Percentiles rank a stretch among this genome's conserved stretches.
Evolutionary conservation across 2,113 vertebrate species (phyloP).

Genomic region (Ameiurus melas): DNA sequence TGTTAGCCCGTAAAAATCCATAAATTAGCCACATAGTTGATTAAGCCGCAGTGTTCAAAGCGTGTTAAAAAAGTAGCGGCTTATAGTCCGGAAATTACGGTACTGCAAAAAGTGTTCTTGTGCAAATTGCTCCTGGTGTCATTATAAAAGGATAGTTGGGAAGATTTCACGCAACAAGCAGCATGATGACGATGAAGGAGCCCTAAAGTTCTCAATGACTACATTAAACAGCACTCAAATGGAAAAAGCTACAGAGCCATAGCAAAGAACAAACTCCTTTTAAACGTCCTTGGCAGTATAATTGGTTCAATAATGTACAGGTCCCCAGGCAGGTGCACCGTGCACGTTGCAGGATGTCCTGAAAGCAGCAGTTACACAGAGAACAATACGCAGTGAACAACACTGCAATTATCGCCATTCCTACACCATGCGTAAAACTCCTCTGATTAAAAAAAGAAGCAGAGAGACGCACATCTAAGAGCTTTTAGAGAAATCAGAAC

Average conservation of each 20-base stretch:
- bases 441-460: not conserved
- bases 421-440: not conserved
- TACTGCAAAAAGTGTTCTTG: not conserved
- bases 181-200: not conserved
- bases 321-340: not conserved
- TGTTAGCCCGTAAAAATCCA: too few relatives aligned
- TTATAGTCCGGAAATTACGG: too few relatives aligned
- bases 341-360: not conserved
- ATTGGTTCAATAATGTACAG: not conserved
- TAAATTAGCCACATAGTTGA: too few relatives aligned
- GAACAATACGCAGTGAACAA: not conserved
- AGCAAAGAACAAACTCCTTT: not conserved
- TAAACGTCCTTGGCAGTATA: not conserved
- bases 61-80: too few relatives aligned
- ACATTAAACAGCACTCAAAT: not conserved
- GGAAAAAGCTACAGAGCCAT: not conserved
- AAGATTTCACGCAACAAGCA: not conserved
- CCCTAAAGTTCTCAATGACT: not conserved
- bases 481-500: not conserved
- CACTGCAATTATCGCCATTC: not conserved
- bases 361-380: not conserved
- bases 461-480: not conserved
- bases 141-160: not conserved
- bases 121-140: not conserved
- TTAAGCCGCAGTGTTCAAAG: too few relatives aligned